phyloP scores from a whole-genome alignment of 2,113 vertebrate species.

The Tachysurus fulvidraco region DNA sequence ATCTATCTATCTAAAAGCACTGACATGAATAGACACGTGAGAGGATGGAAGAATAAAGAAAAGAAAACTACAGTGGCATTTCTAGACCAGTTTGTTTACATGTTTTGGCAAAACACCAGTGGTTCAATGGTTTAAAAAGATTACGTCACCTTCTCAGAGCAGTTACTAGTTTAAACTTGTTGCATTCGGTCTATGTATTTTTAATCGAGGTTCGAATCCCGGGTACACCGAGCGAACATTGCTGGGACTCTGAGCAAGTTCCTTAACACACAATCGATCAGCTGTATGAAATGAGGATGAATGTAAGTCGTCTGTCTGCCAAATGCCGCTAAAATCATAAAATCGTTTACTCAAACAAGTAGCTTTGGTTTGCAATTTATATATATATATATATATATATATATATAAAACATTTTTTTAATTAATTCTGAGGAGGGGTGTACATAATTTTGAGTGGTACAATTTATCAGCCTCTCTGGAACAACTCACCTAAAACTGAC shows the following conservation, averaged over 20 bases:
- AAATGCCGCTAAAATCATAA: neutral
- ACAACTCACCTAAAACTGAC: neutral
- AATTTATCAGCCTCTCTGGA: neutral
- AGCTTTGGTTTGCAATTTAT: no score
- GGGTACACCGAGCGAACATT: no score
- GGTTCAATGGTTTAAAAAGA: neutral
- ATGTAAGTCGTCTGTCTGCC: no score
- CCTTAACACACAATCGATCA: no score
- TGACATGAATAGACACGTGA: neutral
- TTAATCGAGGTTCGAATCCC: no score
- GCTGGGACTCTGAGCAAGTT: no score
- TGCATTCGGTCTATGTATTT: neutral
- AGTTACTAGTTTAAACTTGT: neutral
- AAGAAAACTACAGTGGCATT: neutral
- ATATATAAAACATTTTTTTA: no score
- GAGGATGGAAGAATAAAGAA: no score
- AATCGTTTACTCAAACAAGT: neutral
- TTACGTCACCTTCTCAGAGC: neutral
- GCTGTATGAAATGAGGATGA: no score
- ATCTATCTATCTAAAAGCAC: neutral
- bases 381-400: neutral
- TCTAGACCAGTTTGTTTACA: constrained; percentile 26
- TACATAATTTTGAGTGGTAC: neutral
- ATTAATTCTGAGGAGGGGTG: no score
- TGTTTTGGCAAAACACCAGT: constrained; percentile 12